Evolutionary conservation across 1,140 invertebrate genomes (phyloP).

Genomic region (Schlechtendalia chinensis): DNA sequence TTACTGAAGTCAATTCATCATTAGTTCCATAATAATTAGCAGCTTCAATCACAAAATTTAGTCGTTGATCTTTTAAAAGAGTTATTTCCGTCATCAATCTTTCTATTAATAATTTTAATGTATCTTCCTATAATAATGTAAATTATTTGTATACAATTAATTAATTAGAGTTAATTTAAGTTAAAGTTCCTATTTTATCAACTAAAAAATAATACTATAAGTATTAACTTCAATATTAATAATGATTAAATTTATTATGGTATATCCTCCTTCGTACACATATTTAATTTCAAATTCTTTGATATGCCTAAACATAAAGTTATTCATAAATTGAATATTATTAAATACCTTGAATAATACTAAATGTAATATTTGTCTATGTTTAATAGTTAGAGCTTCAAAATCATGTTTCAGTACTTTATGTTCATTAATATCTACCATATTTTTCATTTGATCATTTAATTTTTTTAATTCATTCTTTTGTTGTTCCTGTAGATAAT

Average conservation of each 20-base stretch:
- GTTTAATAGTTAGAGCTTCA: conserved; percentile 50
- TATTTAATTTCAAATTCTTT: too few relatives aligned
- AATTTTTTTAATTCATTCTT: conserved; percentile 43
- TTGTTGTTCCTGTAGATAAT: conserved; percentile 15
- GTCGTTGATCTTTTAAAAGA: conserved; percentile 33
- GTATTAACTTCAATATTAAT: too few relatives aligned
- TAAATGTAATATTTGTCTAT: conserved; percentile 50
- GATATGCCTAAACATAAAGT: too few relatives aligned
- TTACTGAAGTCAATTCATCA: neutral
- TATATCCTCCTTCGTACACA: too few relatives aligned
- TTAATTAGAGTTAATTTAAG: neutral
- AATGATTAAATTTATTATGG: neutral
- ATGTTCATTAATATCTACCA: conserved; percentile 39
- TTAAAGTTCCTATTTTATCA: neutral
- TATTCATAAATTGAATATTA: too few relatives aligned
- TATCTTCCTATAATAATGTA: conserved; percentile 32
- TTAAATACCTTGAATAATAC: conserved; percentile 48
- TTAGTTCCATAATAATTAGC: conserved; percentile 21
- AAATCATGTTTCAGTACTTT: conserved; percentile 50
- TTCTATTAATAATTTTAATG: conserved; percentile 40
- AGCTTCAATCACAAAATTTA: conserved; percentile 18
- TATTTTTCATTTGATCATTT: conserved; percentile 39
- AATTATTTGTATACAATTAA: neutral
- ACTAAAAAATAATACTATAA: neutral
- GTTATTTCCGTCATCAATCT: conserved; percentile 43